Percentiles rank a stretch among this genome's conserved stretches.
These are phyloP conservation scores for Nibea albiflora DNA, from an alignment of 2,113 vertebrate genomes.

Conservation along the genomic window DNA sequence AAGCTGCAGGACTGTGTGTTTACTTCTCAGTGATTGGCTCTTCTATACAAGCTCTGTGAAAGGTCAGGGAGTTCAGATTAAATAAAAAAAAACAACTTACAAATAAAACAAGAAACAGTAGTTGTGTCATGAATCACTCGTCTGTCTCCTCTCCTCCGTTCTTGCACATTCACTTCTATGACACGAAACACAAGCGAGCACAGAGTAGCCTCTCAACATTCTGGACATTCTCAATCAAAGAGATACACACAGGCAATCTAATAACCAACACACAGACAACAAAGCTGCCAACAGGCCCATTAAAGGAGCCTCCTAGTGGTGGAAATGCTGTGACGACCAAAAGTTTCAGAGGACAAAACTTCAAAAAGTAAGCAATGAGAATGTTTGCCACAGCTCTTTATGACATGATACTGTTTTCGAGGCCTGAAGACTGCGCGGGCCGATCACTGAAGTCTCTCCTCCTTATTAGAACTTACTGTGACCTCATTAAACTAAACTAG, in stretches of 20 bases:
- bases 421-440: too few relatives aligned
- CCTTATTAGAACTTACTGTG: neutral
- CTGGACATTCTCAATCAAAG: neutral
- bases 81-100: neutral
- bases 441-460: too few relatives aligned
- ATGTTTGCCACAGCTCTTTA: too few relatives aligned
- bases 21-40: neutral
- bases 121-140: neutral
- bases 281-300: neutral
- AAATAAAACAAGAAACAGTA: neutral
- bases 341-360: too few relatives aligned
- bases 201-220: neutral
- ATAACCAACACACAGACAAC: neutral
- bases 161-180: neutral
- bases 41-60: neutral
- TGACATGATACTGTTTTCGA: too few relatives aligned
- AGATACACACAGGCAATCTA: neutral
- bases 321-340: neutral
- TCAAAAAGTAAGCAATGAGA: neutral
- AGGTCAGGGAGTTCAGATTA: neutral
- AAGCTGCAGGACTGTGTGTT: neutral
- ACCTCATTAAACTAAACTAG: neutral
- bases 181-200: neutral
- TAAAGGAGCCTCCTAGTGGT: conserved; percentile 9
- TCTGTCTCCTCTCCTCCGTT: neutral